Percentiles rank a stretch among this genome's conserved stretches.
Evolutionary conservation across 1,140 invertebrate species (phyloP).

Genomic region (Ctenoplectra terminalis): DNA sequence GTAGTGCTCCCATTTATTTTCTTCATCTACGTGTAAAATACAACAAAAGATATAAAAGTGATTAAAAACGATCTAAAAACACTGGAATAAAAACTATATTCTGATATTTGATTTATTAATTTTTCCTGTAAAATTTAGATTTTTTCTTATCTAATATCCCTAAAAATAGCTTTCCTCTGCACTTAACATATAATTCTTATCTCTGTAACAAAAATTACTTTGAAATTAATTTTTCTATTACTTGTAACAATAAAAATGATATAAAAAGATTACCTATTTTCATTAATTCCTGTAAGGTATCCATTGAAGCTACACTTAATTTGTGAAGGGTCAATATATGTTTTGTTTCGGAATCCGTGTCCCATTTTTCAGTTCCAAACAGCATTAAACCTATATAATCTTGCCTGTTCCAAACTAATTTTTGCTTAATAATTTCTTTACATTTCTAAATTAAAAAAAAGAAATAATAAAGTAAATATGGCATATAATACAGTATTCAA

Average conservation of each 20-base stretch:
- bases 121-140: not conserved
- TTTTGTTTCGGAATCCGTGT: conserved; percentile 47
- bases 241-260: conserved; percentile 1
- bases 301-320: conserved; percentile 38
- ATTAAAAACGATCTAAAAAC: not conserved
- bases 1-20: conserved; percentile 19
- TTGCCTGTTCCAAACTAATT: conserved; percentile 60
- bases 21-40: conserved; percentile 40
- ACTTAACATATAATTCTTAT: not conserved
- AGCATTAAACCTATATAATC: conserved; percentile 71
- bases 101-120: too few relatives aligned
- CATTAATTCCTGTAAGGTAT: conserved; percentile 43
- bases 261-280: conserved; percentile 51
- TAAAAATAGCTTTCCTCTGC: not conserved
- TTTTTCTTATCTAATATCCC: not conserved
- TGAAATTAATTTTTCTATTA: not conserved
- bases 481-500: not conserved
- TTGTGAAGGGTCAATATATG: conserved; percentile 54
- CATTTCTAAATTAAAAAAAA: conserved; percentile 21
- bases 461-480: not conserved
- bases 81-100: not conserved
- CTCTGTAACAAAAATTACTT: not conserved
- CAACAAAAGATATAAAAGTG: not conserved
- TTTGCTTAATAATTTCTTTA: conserved; percentile 59
- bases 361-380: conserved; percentile 59